These are phyloP conservation scores for Motacilla tschutschensis DNA, from an alignment of 2,113 vertebrate species.

Conservation along the genomic window DNA sequence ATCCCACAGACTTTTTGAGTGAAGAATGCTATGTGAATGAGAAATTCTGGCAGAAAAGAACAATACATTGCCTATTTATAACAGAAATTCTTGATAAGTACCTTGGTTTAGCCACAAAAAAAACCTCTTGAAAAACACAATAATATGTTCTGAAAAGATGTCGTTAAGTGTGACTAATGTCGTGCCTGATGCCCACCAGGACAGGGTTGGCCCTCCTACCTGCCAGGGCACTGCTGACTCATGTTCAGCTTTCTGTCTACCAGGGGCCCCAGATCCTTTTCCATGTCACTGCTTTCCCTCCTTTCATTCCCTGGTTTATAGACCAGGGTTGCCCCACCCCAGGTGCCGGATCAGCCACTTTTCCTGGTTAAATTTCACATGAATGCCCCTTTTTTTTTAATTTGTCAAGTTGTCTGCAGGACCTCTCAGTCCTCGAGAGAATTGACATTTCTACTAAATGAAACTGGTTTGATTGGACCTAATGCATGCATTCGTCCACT, in stretches of 20 bases:
- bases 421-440: accelerated
- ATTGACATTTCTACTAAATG: accelerated
- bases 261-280: background rate
- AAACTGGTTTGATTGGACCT: background rate
- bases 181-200: background rate
- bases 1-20: background rate
- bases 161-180: background rate
- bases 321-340: background rate
- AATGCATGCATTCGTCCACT: background rate
- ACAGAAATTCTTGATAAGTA: background rate
- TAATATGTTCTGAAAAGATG: background rate
- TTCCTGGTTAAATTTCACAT: background rate
- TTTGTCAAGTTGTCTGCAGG: background rate
- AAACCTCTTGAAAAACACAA: background rate
- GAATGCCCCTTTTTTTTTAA: background rate
- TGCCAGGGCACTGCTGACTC: background rate
- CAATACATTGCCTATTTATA: background rate
- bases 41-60: background rate
- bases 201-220: accelerated
- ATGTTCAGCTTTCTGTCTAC: accelerated
- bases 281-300: background rate
- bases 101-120: background rate
- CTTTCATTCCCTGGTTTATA: background rate
- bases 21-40: background rate
- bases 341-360: background rate